phyloP scores from a whole-genome alignment of 2,113 vertebrate genomes.

The Fukomys damarensis region DNA sequence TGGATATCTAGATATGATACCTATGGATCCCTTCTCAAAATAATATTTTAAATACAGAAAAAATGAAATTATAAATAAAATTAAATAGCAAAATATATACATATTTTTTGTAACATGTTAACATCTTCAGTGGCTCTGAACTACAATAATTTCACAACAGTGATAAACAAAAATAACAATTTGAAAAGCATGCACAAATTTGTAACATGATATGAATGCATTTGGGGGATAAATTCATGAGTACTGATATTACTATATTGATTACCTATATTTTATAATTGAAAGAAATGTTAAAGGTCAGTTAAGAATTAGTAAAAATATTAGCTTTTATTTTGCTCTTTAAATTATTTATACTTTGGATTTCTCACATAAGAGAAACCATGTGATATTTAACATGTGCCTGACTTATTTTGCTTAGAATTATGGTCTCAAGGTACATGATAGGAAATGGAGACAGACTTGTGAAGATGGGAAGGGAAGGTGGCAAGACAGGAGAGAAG shows the following conservation, averaged over 20 bases:
- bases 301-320: conserved; percentile 41
- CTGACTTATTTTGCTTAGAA: background rate
- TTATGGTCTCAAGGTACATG: background rate
- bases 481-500: background rate
- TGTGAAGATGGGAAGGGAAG: background rate
- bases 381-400: background rate
- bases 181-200: background rate
- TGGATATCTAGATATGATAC: background rate
- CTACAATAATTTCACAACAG: conserved; percentile 17
- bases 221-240: background rate
- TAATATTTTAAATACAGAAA: conserved; percentile 29
- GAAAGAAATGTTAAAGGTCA: conserved; percentile 24
- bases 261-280: background rate
- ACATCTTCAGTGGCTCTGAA: background rate
- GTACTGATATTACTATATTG: background rate
- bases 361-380: background rate
- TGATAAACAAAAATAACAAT: conserved; percentile 1
- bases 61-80: conserved; percentile 49
- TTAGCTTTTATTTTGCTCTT: background rate
- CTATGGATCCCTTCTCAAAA: background rate
- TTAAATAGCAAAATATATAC: background rate
- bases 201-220: background rate
- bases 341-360: background rate
- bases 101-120: conserved; percentile 11
- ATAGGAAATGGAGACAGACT: background rate